A percentile compares a stretch with the other conserved stretches of the same genome.
phyloP scores from a whole-genome alignment of 1,140 invertebrate genomes.

The Homalodisca vitripennis region DNA sequence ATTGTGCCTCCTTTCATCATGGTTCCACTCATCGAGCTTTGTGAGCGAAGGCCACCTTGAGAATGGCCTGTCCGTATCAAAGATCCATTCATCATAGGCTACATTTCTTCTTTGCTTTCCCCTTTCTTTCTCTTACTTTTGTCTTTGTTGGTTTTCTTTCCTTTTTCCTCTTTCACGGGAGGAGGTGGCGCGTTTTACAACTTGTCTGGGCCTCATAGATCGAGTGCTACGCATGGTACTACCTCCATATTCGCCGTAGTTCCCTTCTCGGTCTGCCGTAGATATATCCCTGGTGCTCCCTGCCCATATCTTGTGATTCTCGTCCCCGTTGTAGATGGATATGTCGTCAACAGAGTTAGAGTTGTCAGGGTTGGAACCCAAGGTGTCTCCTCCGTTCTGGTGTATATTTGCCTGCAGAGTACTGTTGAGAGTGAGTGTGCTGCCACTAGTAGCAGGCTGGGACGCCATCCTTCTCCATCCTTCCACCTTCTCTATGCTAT shows the following conservation, averaged over 20 bases:
- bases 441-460: conserved; percentile 50
- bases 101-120: conserved; percentile 53
- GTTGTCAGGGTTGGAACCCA: conserved; percentile 53
- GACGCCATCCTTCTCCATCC: conserved; percentile 52
- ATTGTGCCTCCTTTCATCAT: conserved; percentile 45
- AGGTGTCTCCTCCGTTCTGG: conserved; percentile 43
- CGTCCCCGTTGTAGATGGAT: conserved; percentile 83
- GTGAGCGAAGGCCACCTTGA: conserved; percentile 34
- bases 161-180: conserved; percentile 59
- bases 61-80: conserved; percentile 43
- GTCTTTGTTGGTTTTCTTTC: conserved; percentile 47
- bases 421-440: conserved; percentile 58
- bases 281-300: conserved; percentile 68
- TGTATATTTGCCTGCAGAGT: conserved; percentile 42
- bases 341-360: conserved; percentile 61
- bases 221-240: conserved; percentile 66
- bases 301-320: conserved; percentile 93
- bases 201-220: conserved; percentile 75
- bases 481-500: conserved; percentile 49
- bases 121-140: conserved; percentile 43
- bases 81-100: conserved; percentile 49
- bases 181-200: conserved; percentile 71
- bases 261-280: conserved; percentile 57
- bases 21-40: conserved; percentile 44
- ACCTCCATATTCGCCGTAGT: conserved; percentile 70